phyloP scores from a whole-genome alignment of 2,113 vertebrate genomes.

The Dasyurus viverrinus region DNA sequence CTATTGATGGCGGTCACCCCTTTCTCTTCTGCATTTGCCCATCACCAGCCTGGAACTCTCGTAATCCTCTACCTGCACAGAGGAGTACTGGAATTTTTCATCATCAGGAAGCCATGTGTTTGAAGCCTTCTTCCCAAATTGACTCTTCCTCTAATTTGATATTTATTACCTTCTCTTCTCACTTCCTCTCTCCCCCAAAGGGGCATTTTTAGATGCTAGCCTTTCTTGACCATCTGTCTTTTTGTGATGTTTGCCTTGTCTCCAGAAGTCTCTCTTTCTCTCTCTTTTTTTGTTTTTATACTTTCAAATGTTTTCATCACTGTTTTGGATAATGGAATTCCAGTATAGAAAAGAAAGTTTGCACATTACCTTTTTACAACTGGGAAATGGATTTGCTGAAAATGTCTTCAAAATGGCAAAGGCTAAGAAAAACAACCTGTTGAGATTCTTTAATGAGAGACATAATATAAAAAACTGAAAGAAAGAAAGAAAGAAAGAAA shows the following conservation, averaged over 20 bases:
- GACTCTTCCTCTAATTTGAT: neutral
- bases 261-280: neutral
- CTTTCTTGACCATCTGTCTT: neutral
- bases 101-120: neutral
- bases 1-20: neutral
- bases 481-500: neutral
- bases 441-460: neutral
- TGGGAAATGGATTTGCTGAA: neutral
- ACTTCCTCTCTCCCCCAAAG: neutral
- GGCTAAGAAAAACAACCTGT: neutral
- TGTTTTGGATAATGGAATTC: neutral
- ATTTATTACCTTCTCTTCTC: neutral
- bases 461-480: neutral
- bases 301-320: neutral
- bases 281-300: neutral
- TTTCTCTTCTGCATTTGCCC: rapidly evolving
- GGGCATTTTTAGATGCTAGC: neutral
- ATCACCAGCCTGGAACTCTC: neutral
- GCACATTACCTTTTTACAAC: neutral
- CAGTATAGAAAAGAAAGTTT: neutral
- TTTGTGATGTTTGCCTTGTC: rapidly evolving
- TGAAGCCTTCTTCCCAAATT: too few relatives aligned
- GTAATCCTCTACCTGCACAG: neutral
- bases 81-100: neutral
- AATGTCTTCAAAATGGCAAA: neutral